phyloP scores from a whole-genome alignment of 2,113 vertebrate genomes.

The Oreocharis arfaki region DNA sequence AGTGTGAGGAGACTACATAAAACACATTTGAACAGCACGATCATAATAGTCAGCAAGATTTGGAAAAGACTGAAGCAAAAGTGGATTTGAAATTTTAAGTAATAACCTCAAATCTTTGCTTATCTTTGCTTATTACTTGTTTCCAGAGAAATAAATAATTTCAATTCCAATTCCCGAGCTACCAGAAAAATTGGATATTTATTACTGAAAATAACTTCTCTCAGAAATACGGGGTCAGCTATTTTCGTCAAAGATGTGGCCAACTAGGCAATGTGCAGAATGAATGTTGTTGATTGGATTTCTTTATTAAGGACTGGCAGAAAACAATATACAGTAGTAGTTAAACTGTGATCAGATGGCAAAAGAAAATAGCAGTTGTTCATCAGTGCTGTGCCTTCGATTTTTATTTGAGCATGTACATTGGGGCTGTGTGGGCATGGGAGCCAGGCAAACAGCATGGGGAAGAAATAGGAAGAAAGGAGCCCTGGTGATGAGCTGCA shows the following conservation, averaged over 20 bases:
- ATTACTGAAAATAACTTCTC: neutral
- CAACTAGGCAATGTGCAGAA: neutral
- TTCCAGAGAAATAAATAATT: neutral
- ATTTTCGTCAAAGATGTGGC: neutral
- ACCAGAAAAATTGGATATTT: neutral
- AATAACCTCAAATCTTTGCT: neutral
- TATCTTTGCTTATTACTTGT: neutral
- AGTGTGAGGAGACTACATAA: conserved; percentile 27
- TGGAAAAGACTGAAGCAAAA: neutral
- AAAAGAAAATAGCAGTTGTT: neutral
- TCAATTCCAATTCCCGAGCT: neutral
- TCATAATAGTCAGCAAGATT: neutral
- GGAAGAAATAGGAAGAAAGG: neutral
- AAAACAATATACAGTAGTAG: neutral
- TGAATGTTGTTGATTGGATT: neutral
- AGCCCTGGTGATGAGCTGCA: neutral
- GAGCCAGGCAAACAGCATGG: neutral
- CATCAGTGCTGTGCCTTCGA: neutral
- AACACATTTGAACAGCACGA: conserved; percentile 37
- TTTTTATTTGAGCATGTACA: neutral
- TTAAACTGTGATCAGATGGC: neutral
- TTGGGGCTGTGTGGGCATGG: neutral
- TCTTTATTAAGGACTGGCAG: neutral
- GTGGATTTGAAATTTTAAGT: neutral
- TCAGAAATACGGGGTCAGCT: neutral